Conservation (phyloP, 2,888 invertebrate species). For the Eupithecia inturbata region DNA sequence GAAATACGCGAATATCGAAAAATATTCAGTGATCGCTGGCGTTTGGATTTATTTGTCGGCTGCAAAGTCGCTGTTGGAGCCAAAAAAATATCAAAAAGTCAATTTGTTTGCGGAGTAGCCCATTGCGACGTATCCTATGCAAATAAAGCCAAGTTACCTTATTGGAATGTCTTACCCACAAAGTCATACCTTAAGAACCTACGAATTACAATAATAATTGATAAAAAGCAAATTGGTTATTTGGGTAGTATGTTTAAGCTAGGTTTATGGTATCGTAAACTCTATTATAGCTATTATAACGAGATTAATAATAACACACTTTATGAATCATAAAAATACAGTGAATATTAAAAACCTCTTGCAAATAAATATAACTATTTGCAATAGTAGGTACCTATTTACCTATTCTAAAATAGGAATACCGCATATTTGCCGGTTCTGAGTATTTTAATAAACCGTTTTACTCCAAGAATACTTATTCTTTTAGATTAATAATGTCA, state of each 20-base stretch:
- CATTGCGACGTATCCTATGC: neutral
- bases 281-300: neutral
- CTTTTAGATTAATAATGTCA: neutral
- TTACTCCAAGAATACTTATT: no score
- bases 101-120: conserved; percentile 13
- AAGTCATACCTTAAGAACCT: neutral
- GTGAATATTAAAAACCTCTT: neutral
- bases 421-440: neutral
- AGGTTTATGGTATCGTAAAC: neutral
- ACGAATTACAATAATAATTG: neutral
- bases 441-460: neutral
- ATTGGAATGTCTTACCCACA: neutral
- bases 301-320: neutral
- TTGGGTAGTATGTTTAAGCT: neutral
- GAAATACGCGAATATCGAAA: neutral
- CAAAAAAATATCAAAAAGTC: conserved; percentile 12
- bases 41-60: conserved; percentile 10
- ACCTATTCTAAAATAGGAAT: no score
- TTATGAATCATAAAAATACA: neutral
- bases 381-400: no score
- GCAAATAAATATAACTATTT: neutral
- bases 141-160: neutral
- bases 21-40: conserved; percentile 14
- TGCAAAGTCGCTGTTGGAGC: neutral
- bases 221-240: neutral